Evolutionary conservation across 2,797 vertebrate species (phyloP), one percentile per base, ranked within the genome.

Genomic region (Amniataba percoides): DNA sequence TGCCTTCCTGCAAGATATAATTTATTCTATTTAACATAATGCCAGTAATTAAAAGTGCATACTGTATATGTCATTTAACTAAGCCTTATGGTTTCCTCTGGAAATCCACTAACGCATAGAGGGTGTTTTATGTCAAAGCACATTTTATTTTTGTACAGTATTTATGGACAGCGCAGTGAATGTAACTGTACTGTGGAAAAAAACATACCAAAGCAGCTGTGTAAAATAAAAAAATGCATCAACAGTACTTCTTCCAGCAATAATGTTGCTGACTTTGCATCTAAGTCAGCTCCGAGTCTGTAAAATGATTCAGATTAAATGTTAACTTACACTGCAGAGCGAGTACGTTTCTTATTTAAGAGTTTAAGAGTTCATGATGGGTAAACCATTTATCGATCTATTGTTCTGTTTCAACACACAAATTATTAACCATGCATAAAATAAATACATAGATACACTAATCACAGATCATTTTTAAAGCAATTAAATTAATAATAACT

Each of bases 91-190:
- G 8, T 53, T 77, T 73, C 59, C 63, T 72, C 74, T 25, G n/a
- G 39, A 55, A 69, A 59, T 77, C 56, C 14, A n/a, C 40, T 7
- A 13, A 42, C 7, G 39, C 19, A 61, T 45, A 68, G 59, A 67
- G 34, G 56, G 68, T 25, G 21, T 81, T 78, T 69, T 71, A 39
- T 78, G 79, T 85, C 65, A 60, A 58, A 78, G 72, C 58, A 76
- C 19, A 72, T 79, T 67, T 71, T 91, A 90, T 92, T 92, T 93
- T 94, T 92, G 87, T 93, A 92, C 73, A 84, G 80, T 90, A 92
- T 93, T 93, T 91, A 93, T 91, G 64, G 46, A 78, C 77, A 78
- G 84, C 82, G 19, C 80, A 58, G 78, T 80, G 78, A 89, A 89
- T 86, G 80, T 81, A 79, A 61, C 69, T 83, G 63, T 75, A 73